These are phyloP conservation scores for Sternarchorhynchus goeldii DNA, from an alignment of 2,797 vertebrate genomes.

Conservation along the genomic window DNA sequence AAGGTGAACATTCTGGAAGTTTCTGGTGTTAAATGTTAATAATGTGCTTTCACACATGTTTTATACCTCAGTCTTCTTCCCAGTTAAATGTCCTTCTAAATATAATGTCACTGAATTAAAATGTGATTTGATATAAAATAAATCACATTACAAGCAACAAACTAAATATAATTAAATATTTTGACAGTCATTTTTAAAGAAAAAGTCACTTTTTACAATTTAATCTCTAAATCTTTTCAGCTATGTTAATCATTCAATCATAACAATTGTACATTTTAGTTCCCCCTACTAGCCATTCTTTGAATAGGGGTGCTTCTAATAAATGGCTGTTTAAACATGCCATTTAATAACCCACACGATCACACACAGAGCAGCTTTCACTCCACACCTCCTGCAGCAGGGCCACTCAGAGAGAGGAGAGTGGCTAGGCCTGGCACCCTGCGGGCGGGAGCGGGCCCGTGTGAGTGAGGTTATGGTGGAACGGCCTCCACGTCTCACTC, in stretches of 20 bases:
- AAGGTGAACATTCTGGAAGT: slow-evolving; percentile 19
- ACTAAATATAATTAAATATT: too few species aligned
- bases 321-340: slow-evolving; percentile 30
- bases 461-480: slow-evolving; percentile 63
- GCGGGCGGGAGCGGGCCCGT: background rate
- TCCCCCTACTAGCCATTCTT: background rate
- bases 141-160: too few species aligned
- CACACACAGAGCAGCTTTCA: slow-evolving; percentile 16
- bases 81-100: slow-evolving; percentile 11
- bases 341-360: slow-evolving; percentile 46
- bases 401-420: slow-evolving; percentile 17
- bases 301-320: slow-evolving; percentile 45
- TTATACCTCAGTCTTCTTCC: background rate
- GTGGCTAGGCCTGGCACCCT: slow-evolving; percentile 22
- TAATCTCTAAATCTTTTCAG: background rate
- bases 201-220: too few species aligned
- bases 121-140: background rate
- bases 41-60: slow-evolving; percentile 2
- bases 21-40: slow-evolving; percentile 21
- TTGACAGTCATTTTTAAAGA: too few species aligned
- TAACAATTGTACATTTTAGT: background rate
- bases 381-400: slow-evolving; percentile 40
- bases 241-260: background rate
- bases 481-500: slow-evolving; percentile 63
- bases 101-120: slow-evolving; percentile 8